Evolutionary conservation across 1,140 invertebrate genomes (phyloP), one percentile per base, ranked within the genome.

Genomic region (Colletes latitarsis): DNA sequence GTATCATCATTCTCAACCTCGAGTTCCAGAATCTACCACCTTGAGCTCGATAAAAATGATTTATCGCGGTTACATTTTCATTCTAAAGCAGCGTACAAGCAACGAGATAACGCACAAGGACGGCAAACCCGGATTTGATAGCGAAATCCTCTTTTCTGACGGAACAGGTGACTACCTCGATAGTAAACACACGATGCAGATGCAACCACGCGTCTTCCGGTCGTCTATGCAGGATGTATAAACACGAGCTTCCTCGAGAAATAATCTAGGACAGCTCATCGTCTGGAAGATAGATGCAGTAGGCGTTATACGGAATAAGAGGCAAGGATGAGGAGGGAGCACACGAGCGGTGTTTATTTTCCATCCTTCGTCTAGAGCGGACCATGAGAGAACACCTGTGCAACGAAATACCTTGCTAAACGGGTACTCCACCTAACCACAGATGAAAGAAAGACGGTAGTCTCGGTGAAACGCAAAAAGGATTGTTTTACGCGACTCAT

Each of bases 401-500:
- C 74, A 86, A 87, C 84, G 83, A 77, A 60, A 81, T 76, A 83
- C 78, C 84, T 87, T 74, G 46, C 66, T 83, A 77, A 82, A 83
- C 70, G 80, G 78, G 81, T 63, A 83, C 81, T 74, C 60, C 71
- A 75, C 60, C 70, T 70, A 53, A 82, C 76, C 75, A 62, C 82
- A 72, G 76, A 82, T 82, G 76, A 86, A 86, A 74, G 64, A 83
- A 72, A 86, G 76, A 73, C 77, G 81, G 21, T 53, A 82, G 81
- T 83, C 84, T 80, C 68, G 77, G 76, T 78, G 57, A 86, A 83
- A 83, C 69, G 77, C 73, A 80, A 73, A 86, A 86, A 86, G 88
- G 85, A 89, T 89, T 89, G 88, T 88, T 89, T 89, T 89, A 89
- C 84, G 79, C 67, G 81, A 83, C 85, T 84, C 88, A 86, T 85